These are phyloP conservation scores for Ailurus styani DNA, from an alignment of 2,113 vertebrate species.

Conservation along the genomic window DNA sequence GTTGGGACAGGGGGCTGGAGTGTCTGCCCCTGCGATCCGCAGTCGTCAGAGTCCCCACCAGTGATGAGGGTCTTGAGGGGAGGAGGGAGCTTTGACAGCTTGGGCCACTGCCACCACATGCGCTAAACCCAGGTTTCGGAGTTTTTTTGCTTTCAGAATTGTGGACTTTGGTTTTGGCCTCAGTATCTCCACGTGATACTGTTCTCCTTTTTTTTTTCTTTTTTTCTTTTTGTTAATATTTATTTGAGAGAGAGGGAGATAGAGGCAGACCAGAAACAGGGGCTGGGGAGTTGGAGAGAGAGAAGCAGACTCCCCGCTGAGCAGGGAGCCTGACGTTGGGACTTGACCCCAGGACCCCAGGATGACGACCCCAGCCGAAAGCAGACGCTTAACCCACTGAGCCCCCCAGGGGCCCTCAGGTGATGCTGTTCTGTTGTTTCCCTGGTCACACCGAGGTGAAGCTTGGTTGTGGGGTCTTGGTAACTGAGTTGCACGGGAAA, in stretches of 20 bases:
- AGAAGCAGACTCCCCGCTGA: no score
- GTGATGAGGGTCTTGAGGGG: neutral
- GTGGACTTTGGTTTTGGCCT: neutral
- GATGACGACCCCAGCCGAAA: neutral
- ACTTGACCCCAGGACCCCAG: no score
- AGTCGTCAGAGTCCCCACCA: rapidly evolving
- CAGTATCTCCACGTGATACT: neutral
- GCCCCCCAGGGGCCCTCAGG: no score
- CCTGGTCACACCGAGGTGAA: neutral
- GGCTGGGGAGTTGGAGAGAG: no score
- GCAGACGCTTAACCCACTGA: neutral
- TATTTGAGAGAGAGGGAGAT: no score
- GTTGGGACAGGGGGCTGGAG: no score
- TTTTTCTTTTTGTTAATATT: no score
- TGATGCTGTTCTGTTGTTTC: neutral
- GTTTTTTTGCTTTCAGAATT: neutral
- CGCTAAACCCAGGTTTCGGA: neutral
- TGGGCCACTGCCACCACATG: neutral
- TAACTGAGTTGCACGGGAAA: no score
- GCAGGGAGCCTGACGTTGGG: no score
- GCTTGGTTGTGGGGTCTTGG: neutral
- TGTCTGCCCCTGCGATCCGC: rapidly evolving
- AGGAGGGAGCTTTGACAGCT: neutral
- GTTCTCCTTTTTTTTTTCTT: no score
- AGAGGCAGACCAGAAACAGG: no score